Evolutionary conservation across 1,140 invertebrate genomes (phyloP).

Genomic region (Drosophila malerkotliana): DNA sequence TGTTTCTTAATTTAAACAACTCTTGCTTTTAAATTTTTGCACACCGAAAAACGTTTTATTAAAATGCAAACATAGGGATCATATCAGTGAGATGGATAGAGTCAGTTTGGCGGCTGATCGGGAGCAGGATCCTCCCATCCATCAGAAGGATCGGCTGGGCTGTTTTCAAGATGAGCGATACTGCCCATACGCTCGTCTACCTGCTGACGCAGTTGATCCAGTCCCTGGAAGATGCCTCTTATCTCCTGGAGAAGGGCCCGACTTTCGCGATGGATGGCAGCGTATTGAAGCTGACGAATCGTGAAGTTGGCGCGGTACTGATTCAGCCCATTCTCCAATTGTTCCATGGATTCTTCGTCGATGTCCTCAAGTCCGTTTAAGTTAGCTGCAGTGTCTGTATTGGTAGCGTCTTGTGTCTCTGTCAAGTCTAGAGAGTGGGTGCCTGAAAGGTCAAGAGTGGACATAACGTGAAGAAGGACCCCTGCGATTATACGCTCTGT

Average conservation of each 20-base stretch:
- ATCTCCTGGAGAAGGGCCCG: not conserved
- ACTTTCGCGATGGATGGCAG: not conserved
- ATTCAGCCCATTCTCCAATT: not conserved
- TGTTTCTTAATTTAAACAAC: too few species aligned
- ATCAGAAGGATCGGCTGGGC: too few species aligned
- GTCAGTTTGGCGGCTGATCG: not conserved
- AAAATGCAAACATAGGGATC: not conserved
- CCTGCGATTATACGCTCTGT: too few species aligned
- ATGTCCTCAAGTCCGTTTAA: not conserved
- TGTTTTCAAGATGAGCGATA: not conserved
- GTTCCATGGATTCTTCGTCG: not conserved
- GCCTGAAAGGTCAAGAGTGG: too few species aligned
- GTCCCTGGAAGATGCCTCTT: not conserved
- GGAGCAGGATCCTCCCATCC: too few species aligned
- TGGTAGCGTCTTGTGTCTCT: too few species aligned
- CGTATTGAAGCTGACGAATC: not conserved
- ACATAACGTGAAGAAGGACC: too few species aligned
- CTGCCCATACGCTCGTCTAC: not conserved
- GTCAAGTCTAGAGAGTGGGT: too few species aligned
- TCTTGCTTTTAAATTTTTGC: not conserved
- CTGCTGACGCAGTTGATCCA: not conserved
- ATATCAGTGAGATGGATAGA: not conserved
- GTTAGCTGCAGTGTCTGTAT: too few species aligned
- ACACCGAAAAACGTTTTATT: slow-evolving; percentile 2
- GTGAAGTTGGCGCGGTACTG: too few species aligned